Evolutionary conservation across 2,797 vertebrate genomes (phyloP), one percentile per base, ranked within the genome.

Genomic region (Siniperca obscura): DNA sequence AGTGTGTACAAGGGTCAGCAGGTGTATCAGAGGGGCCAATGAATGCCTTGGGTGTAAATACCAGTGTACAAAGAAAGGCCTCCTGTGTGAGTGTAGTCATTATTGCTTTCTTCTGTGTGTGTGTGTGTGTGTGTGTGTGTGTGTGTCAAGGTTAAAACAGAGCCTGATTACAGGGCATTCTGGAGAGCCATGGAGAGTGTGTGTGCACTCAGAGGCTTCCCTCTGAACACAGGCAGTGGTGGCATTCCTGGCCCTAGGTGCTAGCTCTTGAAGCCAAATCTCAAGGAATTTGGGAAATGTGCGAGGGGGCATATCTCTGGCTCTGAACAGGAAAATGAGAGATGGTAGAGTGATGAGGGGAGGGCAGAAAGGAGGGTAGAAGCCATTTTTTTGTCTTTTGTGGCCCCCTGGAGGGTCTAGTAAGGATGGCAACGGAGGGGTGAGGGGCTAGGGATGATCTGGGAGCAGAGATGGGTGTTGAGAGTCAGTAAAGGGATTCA

Each of bases 71-170:
- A 91, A 94, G 90, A 90, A 52, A 80, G 76, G 84, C 85, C 90
- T 94, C 89, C 90, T 90, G 88, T 85, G 86, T 88, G 90, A 92
- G 90, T 79, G 78, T 62, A 90, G 86, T 91, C 91, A 94, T 94
- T 91, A 92, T 85, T 72, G 91, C 93, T 94, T 94, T 95, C 91
- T 94, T 93, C 93, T 92, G 82, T 60, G 84, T 94, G 94, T 93
- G 93, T 93, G 27, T 30, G 27, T 30, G 27, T 30, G 27, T 27
- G 27, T 27, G 27, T 27, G n/a, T n/a, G n/a, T n/a, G 30, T 93
- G 92, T 94, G 94, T 93, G 93, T 93, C 91, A 95, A 95, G 93
- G 95, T 96, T 94, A 95, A 94, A 95, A 93, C 86, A 88, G 89
- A 87, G 92, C 89, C 89, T 95, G 94, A 95, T 96, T 95, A 95